These are phyloP conservation scores for Scolanthus callimorphus DNA, from an alignment of 92 coral and sea anemone species.

Conservation along the genomic window DNA sequence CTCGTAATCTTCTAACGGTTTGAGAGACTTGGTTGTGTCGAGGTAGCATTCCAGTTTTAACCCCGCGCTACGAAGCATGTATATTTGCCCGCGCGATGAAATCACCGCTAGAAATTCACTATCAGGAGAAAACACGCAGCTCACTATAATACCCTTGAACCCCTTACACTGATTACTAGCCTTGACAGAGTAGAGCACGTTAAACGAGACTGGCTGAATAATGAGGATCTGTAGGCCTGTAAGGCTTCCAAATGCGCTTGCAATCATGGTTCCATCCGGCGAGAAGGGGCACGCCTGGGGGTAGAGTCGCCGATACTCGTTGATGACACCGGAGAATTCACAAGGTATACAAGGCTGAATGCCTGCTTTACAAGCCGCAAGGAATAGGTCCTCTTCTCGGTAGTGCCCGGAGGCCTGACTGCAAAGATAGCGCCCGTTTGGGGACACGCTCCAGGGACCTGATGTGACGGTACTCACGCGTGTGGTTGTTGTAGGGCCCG, in stretches of 20 bases:
- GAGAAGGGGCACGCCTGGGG: constrained; percentile 56
- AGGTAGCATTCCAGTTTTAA: constrained; percentile 18
- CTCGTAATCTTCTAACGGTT: constrained; percentile 27
- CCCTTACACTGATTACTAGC: constrained; percentile 30
- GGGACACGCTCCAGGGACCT: constrained; percentile 66
- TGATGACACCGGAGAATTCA: constrained; percentile 31
- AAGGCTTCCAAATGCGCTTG: constrained; percentile 23
- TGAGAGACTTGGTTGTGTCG: constrained; percentile 21
- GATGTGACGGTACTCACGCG: constrained; percentile 46
- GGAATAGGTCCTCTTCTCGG: constrained; percentile 40
- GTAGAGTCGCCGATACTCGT: constrained; percentile 47
- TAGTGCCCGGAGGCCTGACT: constrained; percentile 40
- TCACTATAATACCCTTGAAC: constrained; percentile 39
- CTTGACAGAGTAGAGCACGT: constrained; percentile 28
- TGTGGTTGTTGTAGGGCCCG: constrained; percentile 32
- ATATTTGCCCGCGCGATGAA: constrained; percentile 46
- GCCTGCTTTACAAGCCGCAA: constrained; percentile 16
- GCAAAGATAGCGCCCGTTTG: constrained; percentile 42
- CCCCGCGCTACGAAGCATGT: constrained; percentile 26
- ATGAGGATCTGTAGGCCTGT: constrained; percentile 32
- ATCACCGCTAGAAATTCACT: constrained; percentile 27
- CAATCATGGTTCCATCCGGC: constrained; percentile 46
- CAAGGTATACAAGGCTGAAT: constrained; percentile 26
- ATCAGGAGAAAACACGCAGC: constrained; percentile 47
- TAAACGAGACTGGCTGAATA: constrained; percentile 23